Evolutionary conservation across 2,797 vertebrate species (phyloP).

Genomic region (Eremophila alpestris): DNA sequence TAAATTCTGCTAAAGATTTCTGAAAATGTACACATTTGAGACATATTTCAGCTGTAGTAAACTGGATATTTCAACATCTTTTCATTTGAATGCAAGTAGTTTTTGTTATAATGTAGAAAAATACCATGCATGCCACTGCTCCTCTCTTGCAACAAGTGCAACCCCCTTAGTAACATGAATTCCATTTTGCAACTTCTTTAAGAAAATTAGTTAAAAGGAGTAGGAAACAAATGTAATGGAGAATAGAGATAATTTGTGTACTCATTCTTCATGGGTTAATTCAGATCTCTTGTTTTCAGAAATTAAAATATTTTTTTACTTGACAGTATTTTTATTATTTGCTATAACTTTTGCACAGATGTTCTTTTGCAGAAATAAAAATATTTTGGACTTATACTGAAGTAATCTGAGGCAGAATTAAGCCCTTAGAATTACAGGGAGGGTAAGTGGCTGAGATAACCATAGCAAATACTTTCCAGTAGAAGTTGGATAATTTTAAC

Average conservation of each 20-base stretch:
- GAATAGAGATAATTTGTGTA: not conserved
- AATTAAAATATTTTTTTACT: not conserved
- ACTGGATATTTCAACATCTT: not conserved
- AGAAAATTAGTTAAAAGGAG: not conserved
- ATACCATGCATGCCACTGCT: not conserved
- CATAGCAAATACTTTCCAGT: not conserved
- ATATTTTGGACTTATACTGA: not conserved
- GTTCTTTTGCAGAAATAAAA: not conserved
- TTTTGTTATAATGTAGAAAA: not conserved
- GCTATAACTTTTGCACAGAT: not conserved
- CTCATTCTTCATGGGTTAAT: not conserved
- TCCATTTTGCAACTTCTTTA: not conserved
- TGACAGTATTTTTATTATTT: not conserved
- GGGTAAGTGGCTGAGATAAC: not conserved
- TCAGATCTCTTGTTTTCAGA: not conserved
- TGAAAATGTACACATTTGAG: not conserved
- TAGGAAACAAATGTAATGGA: not conserved
- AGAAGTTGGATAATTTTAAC: not conserved
- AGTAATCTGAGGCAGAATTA: not conserved
- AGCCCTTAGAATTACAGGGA: not conserved
- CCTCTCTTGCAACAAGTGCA: not conserved
- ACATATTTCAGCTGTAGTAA: not conserved
- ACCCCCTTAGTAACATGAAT: not conserved
- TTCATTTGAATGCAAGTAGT: not conserved
- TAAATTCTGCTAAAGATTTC: not conserved